Conservation (phyloP, 1,140 invertebrate genomes). For the Whitmania pigra region DNA sequence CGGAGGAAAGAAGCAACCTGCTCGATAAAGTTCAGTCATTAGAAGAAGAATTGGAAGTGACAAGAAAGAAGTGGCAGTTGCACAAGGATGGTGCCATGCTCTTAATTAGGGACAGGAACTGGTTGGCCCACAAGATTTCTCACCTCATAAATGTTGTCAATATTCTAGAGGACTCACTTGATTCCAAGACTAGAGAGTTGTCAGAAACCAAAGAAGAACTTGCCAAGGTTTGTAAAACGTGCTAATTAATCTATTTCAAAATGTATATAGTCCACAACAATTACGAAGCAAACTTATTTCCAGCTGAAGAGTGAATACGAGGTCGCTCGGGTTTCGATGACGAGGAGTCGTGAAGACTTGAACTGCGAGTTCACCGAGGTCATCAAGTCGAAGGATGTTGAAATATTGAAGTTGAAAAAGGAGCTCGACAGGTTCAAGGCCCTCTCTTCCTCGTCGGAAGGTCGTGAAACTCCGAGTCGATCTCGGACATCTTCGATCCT, state of each 20-base stretch:
- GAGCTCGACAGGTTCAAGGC: too few relatives aligned
- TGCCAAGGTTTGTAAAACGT: not conserved
- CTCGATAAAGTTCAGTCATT: not conserved
- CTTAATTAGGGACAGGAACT: not conserved
- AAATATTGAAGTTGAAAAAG: too few relatives aligned
- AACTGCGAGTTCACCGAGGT: too few relatives aligned
- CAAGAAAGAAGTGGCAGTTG: not conserved
- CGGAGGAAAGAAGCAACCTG: not conserved
- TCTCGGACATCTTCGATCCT: too few relatives aligned
- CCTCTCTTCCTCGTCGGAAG: too few relatives aligned
- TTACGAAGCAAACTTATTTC: too few relatives aligned
- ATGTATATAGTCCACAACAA: too few relatives aligned
- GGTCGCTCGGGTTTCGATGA: too few relatives aligned
- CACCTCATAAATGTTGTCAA: not conserved
- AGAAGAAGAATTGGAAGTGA: not conserved
- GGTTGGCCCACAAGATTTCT: not conserved
- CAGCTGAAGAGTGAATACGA: too few relatives aligned
- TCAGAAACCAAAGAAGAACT: not conserved
- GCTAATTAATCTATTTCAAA: not conserved
- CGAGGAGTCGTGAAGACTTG: too few relatives aligned
- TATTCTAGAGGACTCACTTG: not conserved
- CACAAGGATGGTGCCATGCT: slow-evolving; percentile 5
- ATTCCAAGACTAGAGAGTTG: not conserved
- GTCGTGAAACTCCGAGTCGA: too few relatives aligned
- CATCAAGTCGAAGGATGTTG: too few relatives aligned